phyloP scores from a whole-genome alignment of 2,113 vertebrate species.

The Etheostoma cragini region DNA sequence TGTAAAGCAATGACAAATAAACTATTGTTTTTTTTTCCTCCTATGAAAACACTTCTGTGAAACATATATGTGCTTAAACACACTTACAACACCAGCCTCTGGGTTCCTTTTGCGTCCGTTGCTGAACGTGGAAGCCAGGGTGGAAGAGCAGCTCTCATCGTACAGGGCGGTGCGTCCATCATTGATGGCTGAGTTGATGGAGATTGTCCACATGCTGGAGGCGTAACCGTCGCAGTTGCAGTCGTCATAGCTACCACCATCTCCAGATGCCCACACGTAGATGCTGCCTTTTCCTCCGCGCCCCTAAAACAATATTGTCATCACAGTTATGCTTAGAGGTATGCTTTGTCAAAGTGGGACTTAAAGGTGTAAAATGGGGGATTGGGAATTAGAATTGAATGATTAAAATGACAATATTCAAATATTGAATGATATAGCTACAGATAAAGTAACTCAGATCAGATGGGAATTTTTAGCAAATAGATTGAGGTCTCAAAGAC shows the following conservation, averaged over 20 bases:
- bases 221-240: conserved; percentile 99
- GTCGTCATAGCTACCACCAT: conserved; percentile 97
- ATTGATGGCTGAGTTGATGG: conserved; percentile 99
- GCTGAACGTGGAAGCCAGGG: conserved; percentile 97
- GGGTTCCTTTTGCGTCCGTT: conserved; percentile 98
- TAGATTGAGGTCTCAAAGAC: background rate
- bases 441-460: background rate
- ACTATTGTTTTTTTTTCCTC: too few relatives aligned
- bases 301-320: conserved; percentile 84
- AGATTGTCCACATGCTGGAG: conserved; percentile 99
- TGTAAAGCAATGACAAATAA: too few relatives aligned
- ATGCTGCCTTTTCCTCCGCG: conserved; percentile 97
- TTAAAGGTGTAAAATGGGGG: conserved; percentile 9
- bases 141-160: conserved; percentile 98
- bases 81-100: conserved; percentile 95
- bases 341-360: background rate
- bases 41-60: background rate
- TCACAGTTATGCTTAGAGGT: conserved; percentile 8
- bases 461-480: background rate
- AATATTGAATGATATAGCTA: background rate
- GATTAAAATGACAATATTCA: too few relatives aligned
- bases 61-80: background rate
- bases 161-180: conserved; percentile 96
- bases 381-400: conserved; percentile 1
- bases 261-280: conserved; percentile 98